These are phyloP conservation scores for Limnodromus scolopaceus DNA, from an alignment of 2,797 vertebrate species.

Conservation along the genomic window DNA sequence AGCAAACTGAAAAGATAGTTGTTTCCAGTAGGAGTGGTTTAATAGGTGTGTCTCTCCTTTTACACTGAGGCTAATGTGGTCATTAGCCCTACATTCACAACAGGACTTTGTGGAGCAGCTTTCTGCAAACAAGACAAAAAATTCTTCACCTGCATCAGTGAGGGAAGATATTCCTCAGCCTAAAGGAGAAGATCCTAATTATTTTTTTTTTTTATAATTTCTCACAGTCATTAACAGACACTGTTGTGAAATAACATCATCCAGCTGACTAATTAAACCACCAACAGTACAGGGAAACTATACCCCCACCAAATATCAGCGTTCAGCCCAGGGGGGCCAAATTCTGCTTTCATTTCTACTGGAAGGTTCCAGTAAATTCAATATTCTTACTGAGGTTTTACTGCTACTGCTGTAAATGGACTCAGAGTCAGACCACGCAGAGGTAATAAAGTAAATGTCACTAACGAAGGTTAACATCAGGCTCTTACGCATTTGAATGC, in stretches of 20 bases:
- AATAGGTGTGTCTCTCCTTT: background rate
- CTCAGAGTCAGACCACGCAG: background rate
- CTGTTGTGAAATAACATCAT: background rate
- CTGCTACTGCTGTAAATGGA: background rate
- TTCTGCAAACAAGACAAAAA: background rate
- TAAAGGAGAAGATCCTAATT: background rate
- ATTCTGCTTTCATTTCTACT: background rate
- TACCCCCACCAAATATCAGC: background rate
- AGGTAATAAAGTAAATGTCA: background rate
- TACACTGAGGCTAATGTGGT: background rate
- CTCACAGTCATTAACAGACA: slow-evolving; percentile 13
- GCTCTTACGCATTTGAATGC: background rate
- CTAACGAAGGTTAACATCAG: background rate
- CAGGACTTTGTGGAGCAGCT: background rate
- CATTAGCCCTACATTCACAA: background rate
- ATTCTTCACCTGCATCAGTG: background rate
- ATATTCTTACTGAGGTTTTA: background rate
- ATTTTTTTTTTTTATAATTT: background rate
- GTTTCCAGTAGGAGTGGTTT: background rate
- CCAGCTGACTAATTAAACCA: background rate
- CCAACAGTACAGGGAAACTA: background rate
- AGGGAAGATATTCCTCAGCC: background rate
- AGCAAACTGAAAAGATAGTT: background rate
- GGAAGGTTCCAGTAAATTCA: background rate
- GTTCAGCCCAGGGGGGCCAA: background rate